Base-by-base conservation (phyloP, 1,140 invertebrate genomes). In the Venustaconcha ellipsiformis region DNA sequence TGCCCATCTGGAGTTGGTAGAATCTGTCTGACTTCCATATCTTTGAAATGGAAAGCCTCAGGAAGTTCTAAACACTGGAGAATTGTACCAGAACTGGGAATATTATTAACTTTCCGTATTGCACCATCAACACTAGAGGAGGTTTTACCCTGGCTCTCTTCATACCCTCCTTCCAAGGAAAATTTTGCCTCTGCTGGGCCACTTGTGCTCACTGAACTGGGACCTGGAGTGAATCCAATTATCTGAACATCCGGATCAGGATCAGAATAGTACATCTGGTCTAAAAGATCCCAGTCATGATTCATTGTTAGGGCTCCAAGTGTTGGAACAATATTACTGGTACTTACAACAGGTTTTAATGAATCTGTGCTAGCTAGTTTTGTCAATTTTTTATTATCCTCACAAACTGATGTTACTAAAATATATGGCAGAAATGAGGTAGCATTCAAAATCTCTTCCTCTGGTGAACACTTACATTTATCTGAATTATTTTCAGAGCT, bases 1-100 rank as follows among this genome's bases (percentile, higher is more conserved):
- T 83, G 81, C 67, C 79, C 78, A 77, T 89, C 88, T 23, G 82
- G 62, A 23, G 84, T 86, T 14, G 87, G 86, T 62, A 79, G 80
- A 58, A 89, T 86, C 55, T 75, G 78, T 15, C 66, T 78, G 13
- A 89, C 76, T 74, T 84, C 79, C 58, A 86, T 76, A 55, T 78
- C 71, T 57, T 86, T 82, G 30, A 68, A 73, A 48, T 84, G 83
- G 64, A 86, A 82, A 17, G 78, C 70, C 55, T 74, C 69, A 14
- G 88, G 87, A 12, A 89, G 74, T 77, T 87, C 84, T 26, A 89
- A 71, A 84, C 84, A 89, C 73, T 89, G 87, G 57, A 88, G 70
- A 23, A 88, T 81, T 67, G 62, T 79, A 14, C 86, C 86, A 26
- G 84, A 73, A 26, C 68, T 76, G 58, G 70, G 65, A 60, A 72